A percentile compares a stretch with the other conserved stretches of the same genome.
Conservation (phyloP, 2,113 vertebrate genomes). For the Pteruthius melanotis region DNA sequence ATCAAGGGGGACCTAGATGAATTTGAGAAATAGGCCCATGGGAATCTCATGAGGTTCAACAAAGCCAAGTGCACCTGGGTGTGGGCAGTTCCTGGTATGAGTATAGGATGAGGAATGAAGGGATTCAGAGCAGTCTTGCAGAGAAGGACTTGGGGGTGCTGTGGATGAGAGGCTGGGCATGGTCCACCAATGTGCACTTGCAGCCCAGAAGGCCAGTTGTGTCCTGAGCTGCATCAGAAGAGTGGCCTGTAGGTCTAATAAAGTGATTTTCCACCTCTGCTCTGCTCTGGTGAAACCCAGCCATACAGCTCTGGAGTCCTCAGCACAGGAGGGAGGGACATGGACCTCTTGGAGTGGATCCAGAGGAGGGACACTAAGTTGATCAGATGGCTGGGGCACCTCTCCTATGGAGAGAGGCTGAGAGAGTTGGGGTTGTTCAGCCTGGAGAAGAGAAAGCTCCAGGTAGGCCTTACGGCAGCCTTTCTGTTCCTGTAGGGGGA, state of each 20-base stretch:
- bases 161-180: neutral
- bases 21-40: accelerated
- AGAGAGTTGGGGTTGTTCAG: neutral
- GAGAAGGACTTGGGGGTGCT: neutral
- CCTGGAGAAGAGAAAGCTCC: neutral
- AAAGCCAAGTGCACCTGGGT: neutral
- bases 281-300: neutral
- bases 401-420: neutral
- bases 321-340: neutral
- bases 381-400: neutral
- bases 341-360: neutral
- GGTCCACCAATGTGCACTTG: neutral
- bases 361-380: neutral
- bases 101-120: neutral
- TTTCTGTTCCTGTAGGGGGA: neutral
- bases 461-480: neutral
- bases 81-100: accelerated
- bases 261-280: neutral
- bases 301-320: neutral
- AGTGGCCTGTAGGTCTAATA: neutral
- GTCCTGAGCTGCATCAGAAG: neutral
- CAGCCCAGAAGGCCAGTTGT: accelerated
- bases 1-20: neutral
- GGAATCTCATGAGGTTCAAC: neutral
- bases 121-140: neutral